Percentiles rank a stretch among this genome's conserved stretches.
These are phyloP conservation scores for Excalfactoria chinensis DNA, from an alignment of 2,113 vertebrate species.

Conservation along the genomic window DNA sequence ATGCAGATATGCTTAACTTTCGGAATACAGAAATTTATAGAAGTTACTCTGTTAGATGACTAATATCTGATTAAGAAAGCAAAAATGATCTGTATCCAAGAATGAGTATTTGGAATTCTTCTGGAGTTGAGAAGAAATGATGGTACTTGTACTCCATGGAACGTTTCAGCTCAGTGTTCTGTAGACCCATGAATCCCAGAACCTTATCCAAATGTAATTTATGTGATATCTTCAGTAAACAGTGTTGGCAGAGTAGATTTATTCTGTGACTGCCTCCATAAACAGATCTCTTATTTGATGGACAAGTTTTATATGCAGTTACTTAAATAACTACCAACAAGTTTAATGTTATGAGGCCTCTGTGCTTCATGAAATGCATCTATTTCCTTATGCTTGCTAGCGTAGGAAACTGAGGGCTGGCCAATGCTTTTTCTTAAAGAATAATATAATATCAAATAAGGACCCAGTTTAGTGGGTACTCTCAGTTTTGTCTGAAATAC, in stretches of 20 bases:
- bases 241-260: neutral
- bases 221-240: neutral
- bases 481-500: neutral
- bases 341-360: fast-evolving
- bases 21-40: neutral
- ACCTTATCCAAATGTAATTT: neutral
- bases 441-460: neutral
- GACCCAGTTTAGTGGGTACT: neutral
- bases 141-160: neutral
- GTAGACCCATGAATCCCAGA: neutral
- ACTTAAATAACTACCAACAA: neutral
- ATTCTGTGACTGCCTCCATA: neutral
- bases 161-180: neutral
- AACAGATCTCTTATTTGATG: neutral
- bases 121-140: neutral
- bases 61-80: neutral
- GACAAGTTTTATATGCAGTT: neutral
- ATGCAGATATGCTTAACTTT: neutral
- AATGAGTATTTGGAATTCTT: neutral
- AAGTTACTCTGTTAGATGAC: neutral
- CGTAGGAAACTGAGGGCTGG: neutral
- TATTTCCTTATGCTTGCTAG: neutral
- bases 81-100: neutral
- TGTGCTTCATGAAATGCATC: neutral
- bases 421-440: neutral